Base-by-base conservation (phyloP, 2,113 vertebrate species). In the Pionites leucogaster region DNA sequence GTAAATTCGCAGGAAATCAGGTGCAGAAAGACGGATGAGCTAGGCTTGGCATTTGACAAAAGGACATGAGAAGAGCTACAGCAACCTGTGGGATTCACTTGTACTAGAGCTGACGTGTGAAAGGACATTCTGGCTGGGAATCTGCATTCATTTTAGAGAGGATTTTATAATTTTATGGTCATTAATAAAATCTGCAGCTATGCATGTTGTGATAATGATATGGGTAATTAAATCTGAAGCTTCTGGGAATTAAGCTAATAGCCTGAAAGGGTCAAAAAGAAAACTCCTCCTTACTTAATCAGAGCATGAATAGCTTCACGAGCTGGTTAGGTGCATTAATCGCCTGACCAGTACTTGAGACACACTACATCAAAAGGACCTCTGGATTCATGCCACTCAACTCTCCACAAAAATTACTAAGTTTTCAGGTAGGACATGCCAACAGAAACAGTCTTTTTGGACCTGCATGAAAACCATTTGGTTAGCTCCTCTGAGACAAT, bases 171-270 rank as follows among this genome's bases (percentile, higher is more conserved):
- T 92, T 96, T 96, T 85, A 93, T 63, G 74, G 91, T 53, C 91
- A 79, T 96, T 92, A 95, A 93, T 93, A 92, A 96, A 93, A 96
- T 65, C 92, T 91, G 91, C 83, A 95, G 93, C 83, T 93, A 60
- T 20, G 44, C 91, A 69, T 69, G 91, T 91, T 88, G 86, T 79
- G 83, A 78, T 93, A 97, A 96, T 94, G 92, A 92, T 82, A 92
- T 33, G 91, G 92, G 80, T 92, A 96, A 97, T 95, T 93, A 96
- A 96, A 96, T 72, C 44, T 44, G 86, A 93, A 94, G 90, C 90
- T 96, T 96, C 95, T 94, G 91, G 93, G 95, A 94, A 96, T 96
- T 86, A 92, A 92, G 92, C 62, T 79, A 92, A 95, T 93, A 89
- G 95, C 86, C 91, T 80, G 95, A 79, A 84, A 95, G 93, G 95